These are phyloP conservation scores for Syngnathus typhle DNA, from an alignment of 2,113 vertebrate genomes.

Conservation along the genomic window DNA sequence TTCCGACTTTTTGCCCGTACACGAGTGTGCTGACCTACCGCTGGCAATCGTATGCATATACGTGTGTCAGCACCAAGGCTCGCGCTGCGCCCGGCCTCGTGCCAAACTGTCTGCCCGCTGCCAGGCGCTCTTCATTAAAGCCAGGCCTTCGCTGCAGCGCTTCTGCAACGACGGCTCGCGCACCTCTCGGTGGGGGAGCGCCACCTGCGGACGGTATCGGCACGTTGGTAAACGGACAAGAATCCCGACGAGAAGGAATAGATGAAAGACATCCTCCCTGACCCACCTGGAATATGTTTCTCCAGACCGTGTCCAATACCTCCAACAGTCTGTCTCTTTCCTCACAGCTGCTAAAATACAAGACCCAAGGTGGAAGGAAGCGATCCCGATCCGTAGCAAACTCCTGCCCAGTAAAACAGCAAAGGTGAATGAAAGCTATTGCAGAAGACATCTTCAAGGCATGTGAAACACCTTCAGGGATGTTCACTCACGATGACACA, in stretches of 20 bases:
- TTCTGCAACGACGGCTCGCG: constrained; percentile 67
- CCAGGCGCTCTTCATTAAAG: constrained; percentile 86
- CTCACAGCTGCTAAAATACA: constrained; percentile 86
- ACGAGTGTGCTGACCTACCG: background rate
- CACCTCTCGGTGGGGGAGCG: constrained; percentile 57
- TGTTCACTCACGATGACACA: constrained; percentile 81
- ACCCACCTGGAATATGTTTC: constrained; percentile 80
- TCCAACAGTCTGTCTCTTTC: constrained; percentile 85
- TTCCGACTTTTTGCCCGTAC: background rate
- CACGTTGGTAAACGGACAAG: background rate
- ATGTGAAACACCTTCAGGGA: background rate
- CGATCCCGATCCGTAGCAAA: constrained; percentile 79
- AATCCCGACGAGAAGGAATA: background rate
- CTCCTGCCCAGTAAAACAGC: constrained; percentile 70
- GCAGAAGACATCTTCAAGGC: background rate
- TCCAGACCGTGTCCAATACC: constrained; percentile 74
- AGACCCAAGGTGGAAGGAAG: constrained; percentile 84
- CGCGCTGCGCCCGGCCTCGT: constrained; percentile 84
- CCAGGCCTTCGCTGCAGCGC: constrained; percentile 82
- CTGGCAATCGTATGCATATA: background rate
- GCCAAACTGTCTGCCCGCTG: constrained; percentile 94
- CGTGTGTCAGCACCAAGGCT: constrained; percentile 84
- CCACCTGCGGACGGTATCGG: constrained; percentile 44
- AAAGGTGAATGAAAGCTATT: background rate
- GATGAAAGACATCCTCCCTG: background rate